phyloP scores from a whole-genome alignment of 2,113 vertebrate species.

The Beaufortia kweichowensis region DNA sequence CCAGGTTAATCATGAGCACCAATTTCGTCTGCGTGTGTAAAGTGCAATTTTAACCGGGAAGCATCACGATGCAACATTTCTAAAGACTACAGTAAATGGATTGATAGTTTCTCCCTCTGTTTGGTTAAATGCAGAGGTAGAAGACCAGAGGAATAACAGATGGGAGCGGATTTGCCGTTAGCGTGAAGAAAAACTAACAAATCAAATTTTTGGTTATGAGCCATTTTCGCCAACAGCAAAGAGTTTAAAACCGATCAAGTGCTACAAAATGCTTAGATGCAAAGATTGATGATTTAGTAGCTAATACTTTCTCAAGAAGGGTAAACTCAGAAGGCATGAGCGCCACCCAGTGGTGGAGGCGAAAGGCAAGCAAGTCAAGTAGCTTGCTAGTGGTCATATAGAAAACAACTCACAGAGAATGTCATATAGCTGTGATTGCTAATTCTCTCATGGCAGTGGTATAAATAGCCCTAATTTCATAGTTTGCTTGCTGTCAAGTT shows the following conservation, averaged over 20 bases:
- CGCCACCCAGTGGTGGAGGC: slow-evolving; percentile 67
- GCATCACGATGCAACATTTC: slow-evolving; percentile 28
- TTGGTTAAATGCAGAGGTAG: slow-evolving; percentile 47
- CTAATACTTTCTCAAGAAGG: slow-evolving; percentile 25
- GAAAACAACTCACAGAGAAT: slow-evolving; percentile 7
- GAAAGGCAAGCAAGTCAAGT: slow-evolving; percentile 66
- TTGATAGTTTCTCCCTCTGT: slow-evolving; percentile 20
- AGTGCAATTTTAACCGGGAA: slow-evolving; percentile 51
- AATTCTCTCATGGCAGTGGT: slow-evolving; percentile 57
- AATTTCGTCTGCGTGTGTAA: slow-evolving; percentile 60
- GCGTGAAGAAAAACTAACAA: slow-evolving; percentile 29
- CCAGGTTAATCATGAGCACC: slow-evolving; percentile 64
- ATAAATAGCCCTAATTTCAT: slow-evolving; percentile 61
- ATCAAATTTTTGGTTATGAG: slow-evolving; percentile 65
- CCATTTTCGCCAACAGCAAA: slow-evolving; percentile 14
- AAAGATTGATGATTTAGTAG: background rate
- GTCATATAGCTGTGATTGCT: slow-evolving; percentile 34
- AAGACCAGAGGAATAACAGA: slow-evolving; percentile 42
- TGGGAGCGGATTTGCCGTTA: slow-evolving; percentile 41
- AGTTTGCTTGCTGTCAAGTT: slow-evolving; percentile 58
- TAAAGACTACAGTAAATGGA: background rate
- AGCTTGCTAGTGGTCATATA: slow-evolving; percentile 57
- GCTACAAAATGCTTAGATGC: slow-evolving; percentile 18
- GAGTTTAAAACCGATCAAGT: slow-evolving; percentile 26
- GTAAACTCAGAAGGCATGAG: slow-evolving; percentile 58